These are phyloP conservation scores for Tenthredo amoena DNA, from an alignment of 2,888 invertebrate species.

Conservation along the genomic window DNA sequence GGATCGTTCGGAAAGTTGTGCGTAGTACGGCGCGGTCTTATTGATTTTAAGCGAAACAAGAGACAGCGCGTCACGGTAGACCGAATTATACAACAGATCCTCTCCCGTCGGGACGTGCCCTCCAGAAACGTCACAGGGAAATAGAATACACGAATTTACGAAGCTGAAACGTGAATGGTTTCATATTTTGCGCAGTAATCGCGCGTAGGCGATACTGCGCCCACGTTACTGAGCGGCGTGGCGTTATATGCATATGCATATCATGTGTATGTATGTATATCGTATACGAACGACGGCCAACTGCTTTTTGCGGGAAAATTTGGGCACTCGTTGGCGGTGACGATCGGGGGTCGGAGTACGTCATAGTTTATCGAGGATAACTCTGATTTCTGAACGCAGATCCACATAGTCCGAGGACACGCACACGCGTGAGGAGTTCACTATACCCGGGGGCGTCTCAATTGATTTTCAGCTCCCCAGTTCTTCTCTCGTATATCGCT, in stretches of 20 bases:
- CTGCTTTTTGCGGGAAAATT: too few species aligned
- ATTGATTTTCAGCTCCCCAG: background rate
- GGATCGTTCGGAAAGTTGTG: constrained; percentile 4
- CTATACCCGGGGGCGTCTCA: too few species aligned
- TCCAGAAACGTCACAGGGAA: background rate
- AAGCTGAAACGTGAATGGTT: background rate
- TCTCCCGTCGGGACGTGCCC: background rate
- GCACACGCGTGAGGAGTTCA: too few species aligned
- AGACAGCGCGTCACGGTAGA: constrained; percentile 22
- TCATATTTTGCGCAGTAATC: background rate
- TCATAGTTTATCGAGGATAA: too few species aligned
- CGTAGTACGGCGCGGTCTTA: constrained; percentile 16
- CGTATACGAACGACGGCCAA: too few species aligned
- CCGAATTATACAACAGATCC: constrained; percentile 22
- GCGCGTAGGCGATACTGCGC: too few species aligned
- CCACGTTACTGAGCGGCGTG: background rate
- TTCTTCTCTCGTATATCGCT: background rate
- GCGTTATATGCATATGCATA: too few species aligned
- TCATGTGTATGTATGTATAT: background rate
- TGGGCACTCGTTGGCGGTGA: too few species aligned
- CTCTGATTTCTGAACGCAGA: too few species aligned
- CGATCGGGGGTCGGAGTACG: too few species aligned
- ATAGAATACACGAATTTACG: background rate
- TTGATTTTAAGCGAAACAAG: constrained; percentile 32
- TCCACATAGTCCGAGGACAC: too few species aligned